Base-by-base conservation (phyloP, 2,888 invertebrate species). In the Crocallis elinguaria region DNA sequence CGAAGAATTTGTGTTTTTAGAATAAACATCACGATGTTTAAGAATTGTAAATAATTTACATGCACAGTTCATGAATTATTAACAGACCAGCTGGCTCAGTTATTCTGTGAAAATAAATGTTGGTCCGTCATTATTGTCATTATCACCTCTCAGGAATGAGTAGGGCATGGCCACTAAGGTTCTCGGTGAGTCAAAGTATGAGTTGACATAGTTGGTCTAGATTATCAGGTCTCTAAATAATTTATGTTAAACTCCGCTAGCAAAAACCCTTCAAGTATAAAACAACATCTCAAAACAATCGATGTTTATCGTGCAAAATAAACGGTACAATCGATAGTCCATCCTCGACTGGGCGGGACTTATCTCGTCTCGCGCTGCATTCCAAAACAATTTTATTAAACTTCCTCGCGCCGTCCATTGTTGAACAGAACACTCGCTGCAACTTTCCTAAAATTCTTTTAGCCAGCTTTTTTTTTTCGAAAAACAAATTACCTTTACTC, bases 381-480 rank as follows among this genome's bases (percentile, higher is more conserved):
- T 87, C 86, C 83, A 75, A 82, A 86, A 84, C 83, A 84, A 84
- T 86, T 85, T 87, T 87, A 88, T 85, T 86, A 84, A 88, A 86
- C 83, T 88, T 82, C 72, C 81, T 70, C 77, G 75, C 74, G 67
- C 76, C 70, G 65, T 69, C 78, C 67, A 79, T 83, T 81, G 80
- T 80, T 42, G 66, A 66, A 69, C 70, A 74, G 75, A 71, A 62
- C 51, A 71, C 73, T 73, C 73, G 74, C 60, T 83, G 84, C 82
- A 85, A 81, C 80, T 81, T 82, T 78, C 83, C 84, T 77, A 81
- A 87, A 77, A 88, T 87, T 84, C 85, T 81, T 86, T 82, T 71
- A 72, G 69, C 68, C 70, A 74, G 76, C 55, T 82, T 82, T 82
- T 77, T 84, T 77, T 81, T 76, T 51, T 66, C 55, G 64, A 71